phyloP scores from a whole-genome alignment of 2,797 vertebrate genomes.

The Clarias laeviceps region DNA sequence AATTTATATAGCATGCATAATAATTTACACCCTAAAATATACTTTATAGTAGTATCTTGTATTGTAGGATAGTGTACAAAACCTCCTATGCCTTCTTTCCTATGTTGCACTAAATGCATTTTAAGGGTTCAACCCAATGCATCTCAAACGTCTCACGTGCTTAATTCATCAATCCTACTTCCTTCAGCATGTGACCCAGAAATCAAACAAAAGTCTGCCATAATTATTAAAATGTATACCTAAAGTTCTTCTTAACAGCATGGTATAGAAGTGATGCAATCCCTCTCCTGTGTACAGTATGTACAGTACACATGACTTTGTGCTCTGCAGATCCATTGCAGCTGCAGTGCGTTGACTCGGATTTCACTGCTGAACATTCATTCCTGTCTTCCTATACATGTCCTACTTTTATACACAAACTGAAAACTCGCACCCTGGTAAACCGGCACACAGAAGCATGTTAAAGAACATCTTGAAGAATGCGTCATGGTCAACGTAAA shows the following conservation, averaged over 20 bases:
- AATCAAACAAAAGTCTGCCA: background rate
- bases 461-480: slow-evolving; percentile 36
- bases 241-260: background rate
- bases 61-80: background rate
- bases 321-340: background rate
- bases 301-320: background rate
- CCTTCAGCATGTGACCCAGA: background rate
- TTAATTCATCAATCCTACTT: background rate
- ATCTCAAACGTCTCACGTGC: background rate
- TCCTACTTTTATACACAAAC: background rate
- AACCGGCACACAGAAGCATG: slow-evolving; percentile 9
- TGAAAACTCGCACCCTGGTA: background rate
- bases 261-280: background rate
- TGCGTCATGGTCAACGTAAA: slow-evolving; percentile 52
- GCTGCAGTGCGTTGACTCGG: background rate
- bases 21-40: background rate
- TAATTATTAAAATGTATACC: background rate
- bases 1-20: background rate
- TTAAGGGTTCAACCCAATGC: background rate
- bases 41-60: background rate
- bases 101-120: background rate
- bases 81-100: background rate
- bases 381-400: background rate
- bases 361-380: background rate
- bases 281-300: background rate